A percentile compares a stretch with the other conserved stretches of the same genome.
These are phyloP conservation scores for Trachelus iudaicus DNA, from an alignment of 2,888 invertebrate species.

Conservation along the genomic window DNA sequence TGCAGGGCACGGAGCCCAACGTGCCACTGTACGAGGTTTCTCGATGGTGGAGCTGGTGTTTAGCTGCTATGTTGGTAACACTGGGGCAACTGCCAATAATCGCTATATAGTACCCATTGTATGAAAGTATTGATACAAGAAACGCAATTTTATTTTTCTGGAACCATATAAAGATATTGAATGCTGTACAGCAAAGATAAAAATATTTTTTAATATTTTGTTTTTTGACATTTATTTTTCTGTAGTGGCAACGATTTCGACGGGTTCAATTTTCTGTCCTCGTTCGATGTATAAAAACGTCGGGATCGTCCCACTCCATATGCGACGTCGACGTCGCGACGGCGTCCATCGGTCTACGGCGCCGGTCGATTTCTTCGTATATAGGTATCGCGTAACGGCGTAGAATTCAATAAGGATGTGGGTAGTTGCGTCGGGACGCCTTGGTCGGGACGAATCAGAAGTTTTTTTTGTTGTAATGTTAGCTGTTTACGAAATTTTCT, in stretches of 20 bases:
- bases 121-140: neutral
- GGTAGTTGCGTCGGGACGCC: neutral
- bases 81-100: neutral
- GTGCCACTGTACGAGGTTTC: slow-evolving; percentile 37
- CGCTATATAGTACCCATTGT: neutral
- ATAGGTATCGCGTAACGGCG: neutral
- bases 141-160: neutral
- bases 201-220: neutral
- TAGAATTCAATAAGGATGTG: neutral
- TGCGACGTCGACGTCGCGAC: neutral
- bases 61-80: neutral
- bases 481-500: neutral
- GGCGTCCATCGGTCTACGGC: neutral
- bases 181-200: neutral
- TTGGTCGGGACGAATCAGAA: neutral
- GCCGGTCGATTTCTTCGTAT: neutral
- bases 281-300: neutral
- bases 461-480: neutral
- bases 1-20: slow-evolving; percentile 25
- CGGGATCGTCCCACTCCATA: neutral
- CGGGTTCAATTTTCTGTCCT: neutral
- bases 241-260: neutral
- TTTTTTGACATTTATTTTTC: neutral
- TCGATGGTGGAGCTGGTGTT: neutral
- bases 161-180: neutral